A percentile compares a stretch with the other conserved stretches of the same genome.
phyloP scores from a whole-genome alignment of 2,797 vertebrate species.

The Propithecus perrieri region DNA sequence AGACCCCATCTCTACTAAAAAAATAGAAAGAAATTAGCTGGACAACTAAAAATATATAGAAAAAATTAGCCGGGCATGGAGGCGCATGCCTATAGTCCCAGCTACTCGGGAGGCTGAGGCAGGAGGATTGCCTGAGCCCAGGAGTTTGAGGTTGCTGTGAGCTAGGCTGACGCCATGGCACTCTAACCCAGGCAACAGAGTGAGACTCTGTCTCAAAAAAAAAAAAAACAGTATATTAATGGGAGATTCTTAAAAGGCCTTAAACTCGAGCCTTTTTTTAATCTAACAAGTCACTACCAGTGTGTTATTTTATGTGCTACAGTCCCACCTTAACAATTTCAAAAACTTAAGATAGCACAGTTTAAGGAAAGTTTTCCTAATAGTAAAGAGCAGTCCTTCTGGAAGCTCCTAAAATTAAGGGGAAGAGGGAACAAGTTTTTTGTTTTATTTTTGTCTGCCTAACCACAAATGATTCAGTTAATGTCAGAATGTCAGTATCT shows the following conservation, averaged over 20 bases:
- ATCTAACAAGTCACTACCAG: background rate
- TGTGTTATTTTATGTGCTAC: background rate
- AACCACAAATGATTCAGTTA: conserved; percentile 69
- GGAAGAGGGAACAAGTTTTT: background rate
- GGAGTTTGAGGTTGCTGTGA: too few species aligned
- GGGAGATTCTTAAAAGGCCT: background rate
- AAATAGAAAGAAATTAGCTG: too few species aligned
- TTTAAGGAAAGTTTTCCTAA: background rate
- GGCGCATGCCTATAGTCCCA: too few species aligned
- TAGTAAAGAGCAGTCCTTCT: conserved; percentile 8
- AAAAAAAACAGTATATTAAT: background rate
- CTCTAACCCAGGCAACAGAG: too few species aligned
- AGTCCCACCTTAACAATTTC: conserved; percentile 18
- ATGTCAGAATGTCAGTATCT: conserved; percentile 66
- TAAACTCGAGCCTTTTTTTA: background rate
- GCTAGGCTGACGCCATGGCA: too few species aligned
- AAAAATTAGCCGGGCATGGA: too few species aligned
- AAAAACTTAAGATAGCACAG: conserved; percentile 28
- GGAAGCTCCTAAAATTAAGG: conserved; percentile 38
- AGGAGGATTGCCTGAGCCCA: too few species aligned
- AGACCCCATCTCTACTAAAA: too few species aligned
- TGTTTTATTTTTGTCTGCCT: conserved; percentile 63
- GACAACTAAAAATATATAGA: too few species aligned
- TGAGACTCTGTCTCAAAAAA: too few species aligned
- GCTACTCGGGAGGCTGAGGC: too few species aligned